A percentile compares a stretch with the other conserved stretches of the same genome.
Conservation (phyloP, 2,797 vertebrate genomes). For the Scolopax rusticola region DNA sequence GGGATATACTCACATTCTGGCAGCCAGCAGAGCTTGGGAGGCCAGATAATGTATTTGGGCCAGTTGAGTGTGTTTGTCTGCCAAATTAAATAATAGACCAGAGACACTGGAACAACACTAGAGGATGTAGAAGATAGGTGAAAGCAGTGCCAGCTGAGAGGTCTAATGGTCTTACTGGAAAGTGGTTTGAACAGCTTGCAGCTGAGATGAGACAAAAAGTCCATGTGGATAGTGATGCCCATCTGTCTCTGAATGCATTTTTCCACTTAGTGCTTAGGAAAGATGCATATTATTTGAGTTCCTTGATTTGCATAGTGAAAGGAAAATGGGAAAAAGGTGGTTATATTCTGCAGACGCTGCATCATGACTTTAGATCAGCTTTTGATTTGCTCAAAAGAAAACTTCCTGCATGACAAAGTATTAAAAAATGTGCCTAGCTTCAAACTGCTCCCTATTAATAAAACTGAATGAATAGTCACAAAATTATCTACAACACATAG, state of each 20-base stretch:
- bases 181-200: conserved; percentile 60
- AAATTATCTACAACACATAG: background rate
- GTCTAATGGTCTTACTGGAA: conserved; percentile 57
- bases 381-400: background rate
- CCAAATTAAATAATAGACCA: conserved; percentile 69
- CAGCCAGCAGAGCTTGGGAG: background rate
- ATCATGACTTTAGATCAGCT: background rate
- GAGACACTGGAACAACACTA: conserved; percentile 45
- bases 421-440: background rate
- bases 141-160: conserved; percentile 40
- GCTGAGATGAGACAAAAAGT: conserved; percentile 63
- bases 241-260: conserved; percentile 31
- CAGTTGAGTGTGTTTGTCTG: conserved; percentile 36
- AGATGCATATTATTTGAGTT: background rate
- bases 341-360: background rate
- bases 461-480: background rate
- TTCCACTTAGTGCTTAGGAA: background rate
- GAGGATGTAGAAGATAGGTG: conserved; percentile 39
- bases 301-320: background rate
- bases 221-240: conserved; percentile 21
- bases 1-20: conserved; percentile 43
- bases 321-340: background rate
- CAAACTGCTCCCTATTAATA: background rate
- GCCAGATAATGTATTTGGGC: conserved; percentile 56
- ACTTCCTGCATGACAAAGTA: background rate